Conservation (phyloP, 1,140 invertebrate species). For the Diabrotica virgifera region DNA sequence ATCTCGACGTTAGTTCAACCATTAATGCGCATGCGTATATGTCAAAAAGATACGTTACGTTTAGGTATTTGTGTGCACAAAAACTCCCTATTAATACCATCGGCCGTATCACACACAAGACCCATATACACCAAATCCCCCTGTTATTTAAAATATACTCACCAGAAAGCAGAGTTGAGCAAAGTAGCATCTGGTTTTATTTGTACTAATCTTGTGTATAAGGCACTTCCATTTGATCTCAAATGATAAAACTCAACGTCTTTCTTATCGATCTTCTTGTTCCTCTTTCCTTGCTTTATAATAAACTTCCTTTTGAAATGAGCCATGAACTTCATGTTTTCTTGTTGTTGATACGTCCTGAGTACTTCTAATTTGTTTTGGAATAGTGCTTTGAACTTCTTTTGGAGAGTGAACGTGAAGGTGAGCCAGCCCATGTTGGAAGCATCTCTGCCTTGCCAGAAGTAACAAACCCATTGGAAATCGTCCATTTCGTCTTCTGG, state of each 20-base stretch:
- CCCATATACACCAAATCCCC: too few species aligned
- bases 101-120: too few species aligned
- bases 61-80: too few species aligned
- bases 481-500: slow-evolving; percentile 65
- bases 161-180: slow-evolving; percentile 86
- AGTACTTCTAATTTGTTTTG: slow-evolving; percentile 93
- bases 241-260: slow-evolving; percentile 92
- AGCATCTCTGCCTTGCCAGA: slow-evolving; percentile 97
- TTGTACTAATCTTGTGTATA: slow-evolving; percentile 93
- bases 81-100: too few species aligned
- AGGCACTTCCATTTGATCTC: slow-evolving; percentile 89
- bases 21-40: too few species aligned
- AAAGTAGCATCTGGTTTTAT: slow-evolving; percentile 74
- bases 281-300: slow-evolving; percentile 87
- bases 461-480: slow-evolving; percentile 96
- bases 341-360: slow-evolving; percentile 95
- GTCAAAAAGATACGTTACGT: too few species aligned
- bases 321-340: slow-evolving; percentile 97
- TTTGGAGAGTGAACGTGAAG: slow-evolving; percentile 96
- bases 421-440: slow-evolving; percentile 99
- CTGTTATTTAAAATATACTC: slow-evolving; percentile 40
- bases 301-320: slow-evolving; percentile 97
- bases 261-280: slow-evolving; percentile 55
- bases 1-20: too few species aligned
- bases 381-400: slow-evolving; percentile 96